Evolutionary conservation across 2,888 invertebrate species (phyloP).

Genomic region (Nymphalis c-album): DNA sequence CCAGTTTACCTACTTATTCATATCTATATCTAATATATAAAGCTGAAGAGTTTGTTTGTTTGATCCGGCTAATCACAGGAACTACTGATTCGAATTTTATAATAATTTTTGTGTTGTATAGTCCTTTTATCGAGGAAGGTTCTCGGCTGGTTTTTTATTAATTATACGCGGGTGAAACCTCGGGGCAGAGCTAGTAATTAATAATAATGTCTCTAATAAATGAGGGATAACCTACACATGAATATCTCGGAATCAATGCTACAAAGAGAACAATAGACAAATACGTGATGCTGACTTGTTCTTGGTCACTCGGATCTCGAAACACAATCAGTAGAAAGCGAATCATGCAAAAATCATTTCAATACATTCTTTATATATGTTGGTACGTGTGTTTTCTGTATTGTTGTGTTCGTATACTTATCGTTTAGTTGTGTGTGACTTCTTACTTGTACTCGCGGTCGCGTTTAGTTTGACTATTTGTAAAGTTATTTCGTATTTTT

Average conservation of each 20-base stretch:
- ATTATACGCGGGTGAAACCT: too few relatives aligned
- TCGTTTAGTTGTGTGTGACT: not conserved
- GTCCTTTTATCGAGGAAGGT: too few relatives aligned
- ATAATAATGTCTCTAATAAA: constrained; percentile 2
- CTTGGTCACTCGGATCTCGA: constrained; percentile 17
- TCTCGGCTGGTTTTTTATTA: too few relatives aligned
- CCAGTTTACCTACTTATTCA: not conserved
- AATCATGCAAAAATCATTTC: constrained; percentile 15
- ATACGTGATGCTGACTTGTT: constrained; percentile 29
- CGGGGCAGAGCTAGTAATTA: too few relatives aligned
- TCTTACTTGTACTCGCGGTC: not conserved
- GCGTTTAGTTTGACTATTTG: not conserved
- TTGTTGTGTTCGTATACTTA: not conserved
- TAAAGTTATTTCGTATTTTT: not conserved
- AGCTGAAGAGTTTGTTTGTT: too few relatives aligned
- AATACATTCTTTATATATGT: not conserved
- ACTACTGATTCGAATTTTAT: too few relatives aligned
- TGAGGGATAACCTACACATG: constrained; percentile 9
- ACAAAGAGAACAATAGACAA: constrained; percentile 30
- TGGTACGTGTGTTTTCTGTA: not conserved
- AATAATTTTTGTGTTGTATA: too few relatives aligned
- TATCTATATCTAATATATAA: too few relatives aligned
- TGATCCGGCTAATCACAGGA: too few relatives aligned
- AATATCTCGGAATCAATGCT: constrained; percentile 24
- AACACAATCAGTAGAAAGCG: constrained; percentile 20